phyloP scores from a whole-genome alignment of 1,140 invertebrate genomes.

The Philopotamus ludificatus region DNA sequence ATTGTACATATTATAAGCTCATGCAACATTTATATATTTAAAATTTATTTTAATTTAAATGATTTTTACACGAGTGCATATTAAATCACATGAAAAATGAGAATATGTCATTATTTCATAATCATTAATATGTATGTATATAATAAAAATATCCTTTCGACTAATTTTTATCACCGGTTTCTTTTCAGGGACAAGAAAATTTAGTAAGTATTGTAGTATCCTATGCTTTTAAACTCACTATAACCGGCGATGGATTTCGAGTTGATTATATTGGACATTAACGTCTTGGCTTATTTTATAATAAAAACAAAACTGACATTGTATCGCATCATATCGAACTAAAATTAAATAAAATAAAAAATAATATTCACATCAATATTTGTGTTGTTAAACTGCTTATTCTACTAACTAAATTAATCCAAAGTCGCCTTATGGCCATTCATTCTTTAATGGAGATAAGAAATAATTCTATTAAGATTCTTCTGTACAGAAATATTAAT shows the following conservation, averaged over 20 bases:
- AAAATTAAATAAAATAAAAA: too few species aligned
- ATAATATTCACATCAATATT: too few species aligned
- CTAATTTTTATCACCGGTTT: slow-evolving; percentile 45
- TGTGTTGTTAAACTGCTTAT: neutral
- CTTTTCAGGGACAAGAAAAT: slow-evolving; percentile 71
- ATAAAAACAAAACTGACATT: slow-evolving; percentile 2
- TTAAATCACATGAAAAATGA: too few species aligned
- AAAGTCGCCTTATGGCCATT: slow-evolving; percentile 25
- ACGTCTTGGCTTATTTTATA: slow-evolving; percentile 20
- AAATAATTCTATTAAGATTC: too few species aligned
- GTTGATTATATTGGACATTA: neutral
- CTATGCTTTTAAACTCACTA: slow-evolving; percentile 6
- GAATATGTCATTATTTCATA: too few species aligned
- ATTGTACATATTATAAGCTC: neutral
- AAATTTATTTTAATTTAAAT: neutral
- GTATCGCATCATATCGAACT: too few species aligned
- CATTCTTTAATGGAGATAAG: too few species aligned
- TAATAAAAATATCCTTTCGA: slow-evolving; percentile 22
- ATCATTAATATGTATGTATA: slow-evolving; percentile 14
- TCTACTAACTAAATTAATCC: slow-evolving; percentile 1
- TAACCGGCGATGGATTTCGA: neutral
- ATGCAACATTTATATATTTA: too few species aligned
- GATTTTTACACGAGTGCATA: too few species aligned
- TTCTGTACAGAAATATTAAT: too few species aligned
- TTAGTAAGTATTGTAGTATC: slow-evolving; percentile 63